Evolutionary conservation across 2,113 vertebrate genomes (phyloP).

Genomic region (Sinocyclocheilus rhinocerous): DNA sequence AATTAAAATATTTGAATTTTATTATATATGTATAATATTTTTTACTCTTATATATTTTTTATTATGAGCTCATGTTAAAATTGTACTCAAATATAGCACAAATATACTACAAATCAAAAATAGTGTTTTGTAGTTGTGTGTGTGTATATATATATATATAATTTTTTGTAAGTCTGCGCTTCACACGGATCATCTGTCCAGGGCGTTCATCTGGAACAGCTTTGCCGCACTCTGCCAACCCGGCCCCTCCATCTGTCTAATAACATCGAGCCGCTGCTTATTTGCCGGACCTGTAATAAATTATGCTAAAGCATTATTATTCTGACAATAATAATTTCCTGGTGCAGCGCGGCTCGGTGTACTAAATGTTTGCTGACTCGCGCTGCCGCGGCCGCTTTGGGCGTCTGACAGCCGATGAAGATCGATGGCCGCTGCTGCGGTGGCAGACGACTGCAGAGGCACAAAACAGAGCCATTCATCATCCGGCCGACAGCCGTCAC

Average conservation of each 20-base stretch:
- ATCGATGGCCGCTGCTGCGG: conserved; percentile 93
- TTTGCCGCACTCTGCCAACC: conserved; percentile 99
- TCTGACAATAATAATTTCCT: too few species aligned
- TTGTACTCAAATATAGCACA: too few species aligned
- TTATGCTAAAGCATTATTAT: conserved; percentile 78
- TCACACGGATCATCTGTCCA: conserved; percentile 75
- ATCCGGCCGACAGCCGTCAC: conserved; percentile 99
- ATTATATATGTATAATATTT: too few species aligned
- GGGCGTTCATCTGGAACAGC: conserved; percentile 98
- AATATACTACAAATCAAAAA: too few species aligned
- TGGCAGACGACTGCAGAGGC: conserved; percentile 68
- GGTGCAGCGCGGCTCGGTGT: too few species aligned
- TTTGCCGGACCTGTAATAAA: conserved; percentile 99
- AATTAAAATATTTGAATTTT: too few species aligned
- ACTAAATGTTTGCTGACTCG: conserved; percentile 99
- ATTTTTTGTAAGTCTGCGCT: too few species aligned
- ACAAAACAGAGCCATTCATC: conserved; percentile 99
- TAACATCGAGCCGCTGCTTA: conserved; percentile 99
- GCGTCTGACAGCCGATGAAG: conserved; percentile 99
- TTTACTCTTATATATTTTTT: too few species aligned
- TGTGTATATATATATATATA: too few species aligned
- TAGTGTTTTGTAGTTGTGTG: too few species aligned
- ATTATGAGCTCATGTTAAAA: too few species aligned
- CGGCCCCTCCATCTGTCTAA: conserved; percentile 99
- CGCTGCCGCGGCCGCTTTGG: conserved; percentile 99